Base-by-base conservation (phyloP, 2,888 invertebrate species). In the Limnephilus marmoratus region DNA sequence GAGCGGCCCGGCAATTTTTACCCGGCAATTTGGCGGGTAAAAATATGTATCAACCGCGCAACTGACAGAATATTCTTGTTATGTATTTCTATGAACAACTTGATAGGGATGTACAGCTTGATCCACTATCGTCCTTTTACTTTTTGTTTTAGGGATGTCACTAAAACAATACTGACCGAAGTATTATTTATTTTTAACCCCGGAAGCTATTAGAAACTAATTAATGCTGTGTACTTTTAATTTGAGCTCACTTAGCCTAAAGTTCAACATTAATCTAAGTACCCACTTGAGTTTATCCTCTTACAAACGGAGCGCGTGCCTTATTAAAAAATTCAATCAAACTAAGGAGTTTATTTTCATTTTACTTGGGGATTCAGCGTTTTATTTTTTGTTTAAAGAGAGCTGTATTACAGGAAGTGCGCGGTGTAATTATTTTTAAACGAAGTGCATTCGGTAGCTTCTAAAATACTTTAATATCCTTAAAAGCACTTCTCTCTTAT, bases 231-330 rank as follows among this genome's bases (percentile, higher is more conserved):
- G 68, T 7, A 68, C 11, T n/a, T 24, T 9, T 24, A 68, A 68
- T 68, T 68, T 68, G 18, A 68, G 68, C 68, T n/a, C 68, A 68
- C 68, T 53, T 53, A 53, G n/a, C 68, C 24, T 68, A 68, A 68
- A 24, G 68, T 24, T 24, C 68, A 68, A 9, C n/a, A 68, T 24
- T 7, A 68, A 68, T 68, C 7, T 83, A 37, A 83, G 83, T n/a
- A 83, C 11, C 83, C 83, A 83, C 83, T 83, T 37, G 83, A 37
- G 83, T 83, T 83, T 37, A 83, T 83, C 37, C 83, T 37, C 83
- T 12, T 11, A 41, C 37, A 34, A 37, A 83, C 37, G 68, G 18
- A 37, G 37, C 31, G 34, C 83, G 83, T 37, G 83, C 83, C 83
- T 24, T 34, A 4, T 41, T 37, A 37, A 15, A 83, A 24, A 41